Base-by-base conservation (phyloP, 2,113 vertebrate species). In the Lota lota region DNA sequence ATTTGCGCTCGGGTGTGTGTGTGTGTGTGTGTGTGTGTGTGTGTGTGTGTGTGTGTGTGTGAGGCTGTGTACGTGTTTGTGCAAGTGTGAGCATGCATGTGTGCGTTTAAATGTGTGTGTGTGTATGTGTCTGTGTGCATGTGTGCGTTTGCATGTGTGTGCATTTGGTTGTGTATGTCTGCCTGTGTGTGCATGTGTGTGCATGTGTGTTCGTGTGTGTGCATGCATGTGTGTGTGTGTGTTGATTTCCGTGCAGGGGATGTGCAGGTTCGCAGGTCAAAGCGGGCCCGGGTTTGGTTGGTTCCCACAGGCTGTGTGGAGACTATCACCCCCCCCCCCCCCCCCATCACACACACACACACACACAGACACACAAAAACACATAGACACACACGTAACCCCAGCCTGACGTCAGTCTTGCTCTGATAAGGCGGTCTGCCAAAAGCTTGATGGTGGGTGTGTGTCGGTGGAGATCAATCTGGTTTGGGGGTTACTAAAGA, bases 291-390 rank as follows among this genome's bases (percentile, higher is more conserved):
- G 86, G 22, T 61, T 70, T 72, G 40, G 50, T 0, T 21, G 70
- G 83, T 90, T 90, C 89, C 89, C 89, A 90, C 86, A 90, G 88
- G 85, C 85, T 76, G 77, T 73, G 82, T 33, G 85, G 86, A 89
- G 87, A 88, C 89, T 74, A 80, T 79, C 80, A 77, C 83, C 51
- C 51, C 51, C 87, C 82, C 16, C 4, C 83, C 78, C 85, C 83
- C 79, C 76, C 28, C 8, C 8, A 47, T 11, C 50, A 10, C 10
- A 47, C 40, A 47, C 40, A 47, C 84, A 81, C 76, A 40, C 53
- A 16, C 53, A 16, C 53, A 79, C 84, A 83, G 79, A 85, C 85
- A 16, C 53, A 16, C 87, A 81, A 2, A n/a, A 81, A 80, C 85
- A 47, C 40, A 47, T 8, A 47, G 6, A 47, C 40, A 47, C 84